Evolutionary conservation across 2,113 vertebrate species (phyloP), one percentile per base, ranked within the genome.

Genomic region (Engystomops pustulosus): DNA sequence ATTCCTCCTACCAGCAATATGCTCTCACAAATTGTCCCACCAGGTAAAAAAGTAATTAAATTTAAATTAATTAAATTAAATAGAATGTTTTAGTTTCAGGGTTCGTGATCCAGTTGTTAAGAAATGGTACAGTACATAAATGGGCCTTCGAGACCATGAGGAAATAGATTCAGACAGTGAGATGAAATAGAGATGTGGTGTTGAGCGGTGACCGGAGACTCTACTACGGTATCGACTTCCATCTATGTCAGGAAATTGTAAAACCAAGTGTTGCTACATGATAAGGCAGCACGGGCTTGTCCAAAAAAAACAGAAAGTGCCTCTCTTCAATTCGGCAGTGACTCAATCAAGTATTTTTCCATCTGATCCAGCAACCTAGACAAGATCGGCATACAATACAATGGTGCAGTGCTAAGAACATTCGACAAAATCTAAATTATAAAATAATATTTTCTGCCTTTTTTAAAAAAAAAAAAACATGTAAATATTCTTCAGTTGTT

Each of bases 251-350:
- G 74, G 74, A 55, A 55, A 49, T 78, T 78, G 75, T 55, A 55
- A 78, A 38, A 60, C 34, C 49, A 41, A 58, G 75, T 78, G 75
- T 60, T 60, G 51, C 51, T 7, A 58, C 75, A 78, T 78, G 75
- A 78, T 78, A 78, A 60, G 53, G 58, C 10, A 41, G 75, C 27
- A 60, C 49, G 17, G 49, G 30, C 75, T 41, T 60, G 75, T 74
- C 34, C 44, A 74, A 49, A 71, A 49, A 71, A 49, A 17, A 17
- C 45, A 25, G 27, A 77, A 60, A 58, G 75, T 8, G 51, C 7
- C 34, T 53, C 32, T 36, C 20, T 55, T 17, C 0, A 60, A 20
- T 62, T 62, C 49, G 9, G 72, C 25, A 20, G 38, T n/a, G 8
- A 55, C 17, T 76, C 14, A 14, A 8, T 23, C 23, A 20, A 45